Conservation (phyloP, 2,113 vertebrate species). For the Nicator chloris region DNA sequence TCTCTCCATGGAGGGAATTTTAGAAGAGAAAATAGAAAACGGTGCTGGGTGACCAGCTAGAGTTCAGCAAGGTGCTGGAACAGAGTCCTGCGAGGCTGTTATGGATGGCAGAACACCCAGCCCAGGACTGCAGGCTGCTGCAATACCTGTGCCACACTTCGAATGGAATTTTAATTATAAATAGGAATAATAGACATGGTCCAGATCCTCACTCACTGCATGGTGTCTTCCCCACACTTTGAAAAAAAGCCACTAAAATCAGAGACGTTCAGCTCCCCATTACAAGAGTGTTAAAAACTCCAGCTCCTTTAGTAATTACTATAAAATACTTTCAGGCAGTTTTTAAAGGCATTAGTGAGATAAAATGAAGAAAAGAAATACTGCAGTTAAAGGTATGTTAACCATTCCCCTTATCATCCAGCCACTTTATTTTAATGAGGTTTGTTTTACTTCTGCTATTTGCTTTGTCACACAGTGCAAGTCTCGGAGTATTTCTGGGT, state of each 20-base stretch:
- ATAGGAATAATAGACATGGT: background rate
- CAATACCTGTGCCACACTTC: background rate
- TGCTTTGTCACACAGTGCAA: background rate
- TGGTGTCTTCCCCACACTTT: background rate
- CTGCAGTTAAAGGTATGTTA: constrained; percentile 9
- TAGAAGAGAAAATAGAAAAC: background rate
- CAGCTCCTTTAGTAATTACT: background rate
- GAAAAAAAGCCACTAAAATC: background rate
- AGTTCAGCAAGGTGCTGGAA: background rate
- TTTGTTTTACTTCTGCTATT: constrained; percentile 32
- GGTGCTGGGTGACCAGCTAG: background rate
- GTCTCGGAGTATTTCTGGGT: background rate
- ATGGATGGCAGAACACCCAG: background rate
- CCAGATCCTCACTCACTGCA: background rate
- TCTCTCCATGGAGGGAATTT: background rate
- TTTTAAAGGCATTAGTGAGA: constrained; percentile 18
- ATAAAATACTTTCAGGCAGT: background rate
- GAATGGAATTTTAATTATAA: background rate
- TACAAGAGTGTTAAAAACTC: background rate
- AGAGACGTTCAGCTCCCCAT: background rate
- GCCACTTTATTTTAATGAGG: constrained; percentile 54
- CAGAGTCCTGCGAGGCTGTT: background rate
- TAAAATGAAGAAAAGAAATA: background rate
- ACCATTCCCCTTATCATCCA: background rate
- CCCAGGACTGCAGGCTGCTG: background rate